phyloP scores from a whole-genome alignment of 1,140 invertebrate genomes.

The Magallana gigas region DNA sequence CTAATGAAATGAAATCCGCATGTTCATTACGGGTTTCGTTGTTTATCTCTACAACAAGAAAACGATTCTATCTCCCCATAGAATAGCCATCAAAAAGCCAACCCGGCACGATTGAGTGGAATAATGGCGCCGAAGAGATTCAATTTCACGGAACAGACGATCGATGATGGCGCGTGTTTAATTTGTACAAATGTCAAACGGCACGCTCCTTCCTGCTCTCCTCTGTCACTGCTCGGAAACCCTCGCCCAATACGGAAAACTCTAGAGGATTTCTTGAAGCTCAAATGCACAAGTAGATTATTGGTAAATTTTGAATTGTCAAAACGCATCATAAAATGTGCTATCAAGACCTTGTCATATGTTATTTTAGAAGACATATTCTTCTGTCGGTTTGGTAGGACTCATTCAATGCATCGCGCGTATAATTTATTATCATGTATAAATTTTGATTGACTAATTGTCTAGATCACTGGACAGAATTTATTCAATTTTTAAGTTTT shows the following conservation, averaged over 20 bases:
- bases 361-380: no score
- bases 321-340: no score
- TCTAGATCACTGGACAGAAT: no score
- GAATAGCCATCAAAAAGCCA: not conserved
- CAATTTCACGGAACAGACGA: not conserved
- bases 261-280: not conserved
- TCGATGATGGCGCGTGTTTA: constrained; percentile 29
- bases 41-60: not conserved
- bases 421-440: no score
- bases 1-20: not conserved
- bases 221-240: not conserved
- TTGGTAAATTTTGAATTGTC: no score
- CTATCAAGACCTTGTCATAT: no score
- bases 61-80: not conserved
- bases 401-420: no score
- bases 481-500: no score
- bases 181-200: constrained; percentile 30
- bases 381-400: no score
- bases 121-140: not conserved
- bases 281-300: no score
- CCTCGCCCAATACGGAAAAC: not conserved
- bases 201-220: not conserved
- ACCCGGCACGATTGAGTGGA: not conserved
- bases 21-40: not conserved
- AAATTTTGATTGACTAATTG: no score